These are phyloP conservation scores for Gobiocypris rarus DNA, from an alignment of 2,113 vertebrate species.

Conservation along the genomic window DNA sequence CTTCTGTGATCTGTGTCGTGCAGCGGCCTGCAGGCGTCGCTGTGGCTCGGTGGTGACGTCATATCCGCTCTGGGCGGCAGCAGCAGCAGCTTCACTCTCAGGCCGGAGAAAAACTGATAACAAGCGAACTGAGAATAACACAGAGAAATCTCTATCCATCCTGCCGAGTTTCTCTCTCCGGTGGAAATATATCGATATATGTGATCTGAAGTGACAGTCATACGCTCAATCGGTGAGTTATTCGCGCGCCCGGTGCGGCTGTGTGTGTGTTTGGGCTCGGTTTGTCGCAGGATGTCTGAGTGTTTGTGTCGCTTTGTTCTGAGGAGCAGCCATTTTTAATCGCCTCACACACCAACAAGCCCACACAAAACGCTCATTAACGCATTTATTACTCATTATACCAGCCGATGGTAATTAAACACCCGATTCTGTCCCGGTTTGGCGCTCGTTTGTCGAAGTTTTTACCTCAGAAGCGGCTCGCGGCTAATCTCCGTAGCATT, in stretches of 20 bases:
- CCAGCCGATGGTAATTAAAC: neutral
- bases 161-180: constrained; percentile 61
- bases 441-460: neutral
- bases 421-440: neutral
- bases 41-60: neutral
- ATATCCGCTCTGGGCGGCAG: constrained; percentile 32
- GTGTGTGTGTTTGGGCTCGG: constrained; percentile 34
- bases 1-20: too few relatives aligned
- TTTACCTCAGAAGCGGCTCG: neutral
- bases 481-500: constrained; percentile 18
- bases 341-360: constrained; percentile 72
- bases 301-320: constrained; percentile 83
- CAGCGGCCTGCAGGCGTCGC: neutral
- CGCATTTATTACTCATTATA: neutral
- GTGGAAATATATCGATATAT: constrained; percentile 65
- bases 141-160: constrained; percentile 76
- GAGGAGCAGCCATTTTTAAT: constrained; percentile 83
- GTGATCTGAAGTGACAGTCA: constrained; percentile 59
- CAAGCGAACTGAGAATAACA: constrained; percentile 54
- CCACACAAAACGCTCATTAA: constrained; percentile 49
- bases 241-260: neutral
- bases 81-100: constrained; percentile 63
- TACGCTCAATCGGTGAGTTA: constrained; percentile 73
- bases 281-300: constrained; percentile 51
- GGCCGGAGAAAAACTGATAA: constrained; percentile 70